A percentile compares a stretch with the other conserved stretches of the same genome.
phyloP scores from a whole-genome alignment of 1,140 invertebrate species.

The Oryctes rhinoceros region DNA sequence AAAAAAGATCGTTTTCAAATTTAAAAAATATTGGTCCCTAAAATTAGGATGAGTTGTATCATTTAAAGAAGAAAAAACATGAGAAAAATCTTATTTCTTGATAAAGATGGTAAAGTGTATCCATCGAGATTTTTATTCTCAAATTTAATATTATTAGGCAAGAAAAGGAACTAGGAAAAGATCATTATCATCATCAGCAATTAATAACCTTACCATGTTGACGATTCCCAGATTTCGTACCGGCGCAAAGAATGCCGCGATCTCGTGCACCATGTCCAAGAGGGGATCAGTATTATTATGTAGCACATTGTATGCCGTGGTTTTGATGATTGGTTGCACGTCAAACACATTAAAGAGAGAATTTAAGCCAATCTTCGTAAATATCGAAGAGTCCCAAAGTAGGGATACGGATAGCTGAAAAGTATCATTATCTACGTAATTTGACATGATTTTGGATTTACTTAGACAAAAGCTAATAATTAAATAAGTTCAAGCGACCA shows the following conservation, averaged over 20 bases:
- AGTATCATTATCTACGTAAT: background rate
- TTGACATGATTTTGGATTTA: too few relatives aligned
- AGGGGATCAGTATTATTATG: background rate
- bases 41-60: too few relatives aligned
- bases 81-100: too few relatives aligned
- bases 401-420: background rate
- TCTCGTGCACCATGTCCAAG: background rate
- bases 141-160: too few relatives aligned
- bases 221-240: background rate
- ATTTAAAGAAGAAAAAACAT: too few relatives aligned
- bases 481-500: too few relatives aligned
- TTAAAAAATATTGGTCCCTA: too few relatives aligned
- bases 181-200: background rate
- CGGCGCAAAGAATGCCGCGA: background rate
- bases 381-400: background rate
- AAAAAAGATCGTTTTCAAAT: too few relatives aligned
- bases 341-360: background rate
- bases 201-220: background rate
- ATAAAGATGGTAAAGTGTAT: too few relatives aligned
- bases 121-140: too few relatives aligned
- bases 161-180: too few relatives aligned
- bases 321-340: background rate
- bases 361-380: slow-evolving; percentile 4
- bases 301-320: background rate
- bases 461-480: too few relatives aligned